These are phyloP conservation scores for Dromaius novaehollandiae DNA, from an alignment of 2,113 vertebrate genomes.

Conservation along the genomic window DNA sequence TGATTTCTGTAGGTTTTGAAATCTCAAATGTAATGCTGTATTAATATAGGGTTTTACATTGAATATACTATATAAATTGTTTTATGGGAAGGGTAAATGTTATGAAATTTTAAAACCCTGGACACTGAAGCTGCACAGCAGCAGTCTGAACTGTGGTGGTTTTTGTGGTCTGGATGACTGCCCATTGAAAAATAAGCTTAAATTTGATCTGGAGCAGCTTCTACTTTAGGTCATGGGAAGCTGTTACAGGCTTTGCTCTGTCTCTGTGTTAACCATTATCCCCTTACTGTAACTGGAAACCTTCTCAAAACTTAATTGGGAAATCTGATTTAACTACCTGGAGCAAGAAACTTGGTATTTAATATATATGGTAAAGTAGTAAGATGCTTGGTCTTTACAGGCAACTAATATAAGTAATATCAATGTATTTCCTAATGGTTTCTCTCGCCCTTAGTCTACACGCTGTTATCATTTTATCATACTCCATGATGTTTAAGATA, in stretches of 20 bases:
- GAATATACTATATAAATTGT: neutral
- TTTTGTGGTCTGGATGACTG: constrained; percentile 69
- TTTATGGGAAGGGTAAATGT: constrained; percentile 20
- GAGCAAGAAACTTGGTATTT: neutral
- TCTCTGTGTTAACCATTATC: neutral
- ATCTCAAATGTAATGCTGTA: neutral
- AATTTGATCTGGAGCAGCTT: constrained; percentile 40
- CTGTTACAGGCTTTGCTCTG: neutral
- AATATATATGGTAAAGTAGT: neutral
- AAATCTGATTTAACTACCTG: neutral
- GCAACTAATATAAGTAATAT: neutral
- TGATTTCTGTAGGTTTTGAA: neutral
- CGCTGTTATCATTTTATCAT: neutral
- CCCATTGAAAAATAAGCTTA: constrained; percentile 56
- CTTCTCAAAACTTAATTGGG: neutral
- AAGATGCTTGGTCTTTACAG: neutral
- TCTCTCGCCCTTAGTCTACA: neutral
- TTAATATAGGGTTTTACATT: neutral
- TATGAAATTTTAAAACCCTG: constrained; percentile 37
- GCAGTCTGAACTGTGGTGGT: constrained; percentile 44
- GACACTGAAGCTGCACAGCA: constrained; percentile 33
- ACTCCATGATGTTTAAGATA: neutral
- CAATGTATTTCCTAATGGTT: neutral
- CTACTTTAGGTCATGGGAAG: constrained; percentile 52
- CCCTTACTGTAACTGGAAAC: neutral